A percentile compares a stretch with the other conserved stretches of the same genome.
These are phyloP conservation scores for Cyphomyrus plagiostoma DNA, from an alignment of 2,113 vertebrate genomes.

Conservation along the genomic window DNA sequence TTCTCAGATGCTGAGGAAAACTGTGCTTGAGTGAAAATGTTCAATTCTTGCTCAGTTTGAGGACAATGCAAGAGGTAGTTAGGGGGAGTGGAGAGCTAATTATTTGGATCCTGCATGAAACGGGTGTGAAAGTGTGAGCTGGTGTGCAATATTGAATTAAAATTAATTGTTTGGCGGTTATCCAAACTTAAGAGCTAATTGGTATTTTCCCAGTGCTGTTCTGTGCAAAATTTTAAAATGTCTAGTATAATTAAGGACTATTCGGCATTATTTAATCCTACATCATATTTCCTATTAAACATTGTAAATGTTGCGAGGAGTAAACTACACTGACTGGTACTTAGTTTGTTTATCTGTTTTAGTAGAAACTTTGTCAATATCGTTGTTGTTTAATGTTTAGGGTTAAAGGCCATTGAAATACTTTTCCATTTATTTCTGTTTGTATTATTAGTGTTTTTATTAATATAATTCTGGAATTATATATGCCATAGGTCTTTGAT, in stretches of 20 bases:
- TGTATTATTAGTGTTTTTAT: neutral
- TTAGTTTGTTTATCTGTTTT: neutral
- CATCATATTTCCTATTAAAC: neutral
- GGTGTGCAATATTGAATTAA: slow-evolving; percentile 13
- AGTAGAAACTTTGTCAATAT: neutral
- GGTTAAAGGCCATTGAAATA: neutral
- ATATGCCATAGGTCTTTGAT: neutral
- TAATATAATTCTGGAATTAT: neutral
- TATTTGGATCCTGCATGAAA: neutral
- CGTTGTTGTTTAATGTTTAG: neutral
- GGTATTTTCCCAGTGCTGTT: neutral
- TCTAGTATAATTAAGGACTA: neutral
- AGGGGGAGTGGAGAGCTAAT: slow-evolving; percentile 16
- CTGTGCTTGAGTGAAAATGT: slow-evolving; percentile 24
- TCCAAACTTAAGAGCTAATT: neutral
- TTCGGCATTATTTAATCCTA: neutral
- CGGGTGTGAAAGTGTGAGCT: neutral
- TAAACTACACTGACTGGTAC: neutral
- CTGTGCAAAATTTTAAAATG: neutral
- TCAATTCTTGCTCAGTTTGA: slow-evolving; percentile 19
- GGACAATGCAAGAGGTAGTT: slow-evolving; percentile 16
- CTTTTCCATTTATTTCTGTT: neutral
- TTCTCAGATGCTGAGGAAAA: slow-evolving; percentile 23
- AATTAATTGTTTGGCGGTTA: slow-evolving; percentile 18
- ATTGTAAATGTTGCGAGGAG: neutral